Evolutionary conservation across 2,888 invertebrate species (phyloP).

Genomic region (Linnaemya vulpina): DNA sequence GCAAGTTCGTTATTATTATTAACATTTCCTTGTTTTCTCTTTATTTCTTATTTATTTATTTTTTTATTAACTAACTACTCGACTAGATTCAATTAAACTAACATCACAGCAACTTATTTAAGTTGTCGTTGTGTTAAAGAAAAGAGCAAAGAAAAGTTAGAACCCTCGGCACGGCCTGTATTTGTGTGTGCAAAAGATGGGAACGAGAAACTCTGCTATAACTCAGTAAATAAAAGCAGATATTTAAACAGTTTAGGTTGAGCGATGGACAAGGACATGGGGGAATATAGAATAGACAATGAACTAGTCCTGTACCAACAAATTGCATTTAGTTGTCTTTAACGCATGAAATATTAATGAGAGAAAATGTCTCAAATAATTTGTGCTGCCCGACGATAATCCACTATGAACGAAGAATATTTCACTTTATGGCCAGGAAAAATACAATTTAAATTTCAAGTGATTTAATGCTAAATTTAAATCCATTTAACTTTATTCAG

Average conservation of each 20-base stretch:
- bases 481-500: no score
- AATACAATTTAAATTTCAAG: no score
- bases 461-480: no score
- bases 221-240: background rate
- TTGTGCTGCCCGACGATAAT: no score
- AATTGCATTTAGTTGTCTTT: conserved; percentile 52
- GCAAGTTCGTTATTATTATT: no score
- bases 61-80: conserved; percentile 8
- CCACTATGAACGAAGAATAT: no score
- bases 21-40: no score
- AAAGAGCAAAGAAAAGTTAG: background rate
- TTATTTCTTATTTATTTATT: background rate
- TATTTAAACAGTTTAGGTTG: background rate
- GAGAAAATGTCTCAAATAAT: no score
- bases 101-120: conserved; percentile 59
- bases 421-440: no score
- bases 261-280: no score
- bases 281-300: background rate
- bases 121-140: conserved; percentile 36
- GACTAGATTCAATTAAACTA: conserved; percentile 65
- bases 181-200: background rate
- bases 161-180: background rate
- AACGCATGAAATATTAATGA: background rate
- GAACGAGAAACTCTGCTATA: background rate
- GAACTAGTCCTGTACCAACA: conserved; percentile 39